A percentile compares a stretch with the other conserved stretches of the same genome.
Evolutionary conservation across 1,140 invertebrate species (phyloP).

Genomic region (Drosophila obscura): DNA sequence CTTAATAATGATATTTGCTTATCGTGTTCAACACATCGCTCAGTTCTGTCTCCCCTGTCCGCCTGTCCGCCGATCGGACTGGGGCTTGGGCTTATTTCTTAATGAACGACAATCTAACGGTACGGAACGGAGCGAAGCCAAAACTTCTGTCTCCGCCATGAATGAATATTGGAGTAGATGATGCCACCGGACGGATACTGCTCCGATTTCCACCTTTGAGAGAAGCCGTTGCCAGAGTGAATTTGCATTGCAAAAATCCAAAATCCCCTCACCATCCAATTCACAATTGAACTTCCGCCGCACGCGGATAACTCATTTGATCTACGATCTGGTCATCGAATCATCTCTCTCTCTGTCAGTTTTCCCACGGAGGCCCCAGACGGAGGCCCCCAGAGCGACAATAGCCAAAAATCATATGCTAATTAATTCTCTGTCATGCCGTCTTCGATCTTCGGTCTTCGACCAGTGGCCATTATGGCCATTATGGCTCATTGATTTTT

Average conservation of each 20-base stretch:
- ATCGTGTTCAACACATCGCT: constrained; percentile 57
- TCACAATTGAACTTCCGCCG: constrained; percentile 60
- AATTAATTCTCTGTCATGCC: constrained; percentile 74
- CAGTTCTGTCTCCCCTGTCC: neutral
- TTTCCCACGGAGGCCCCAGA: constrained; percentile 63
- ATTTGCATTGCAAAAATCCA: constrained; percentile 64
- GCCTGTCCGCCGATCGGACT: neutral
- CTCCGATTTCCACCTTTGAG: constrained; percentile 18
- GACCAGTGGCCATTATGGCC: constrained; percentile 11
- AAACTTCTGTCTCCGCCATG: constrained; percentile 34
- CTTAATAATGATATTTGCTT: constrained; percentile 61
- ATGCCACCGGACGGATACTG: constrained; percentile 48
- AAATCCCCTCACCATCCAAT: neutral
- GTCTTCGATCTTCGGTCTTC: constrained; percentile 9
- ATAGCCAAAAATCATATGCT: constrained; percentile 66
- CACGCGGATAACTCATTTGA: constrained; percentile 42
- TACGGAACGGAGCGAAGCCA: constrained; percentile 32
- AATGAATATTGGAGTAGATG: constrained; percentile 28
- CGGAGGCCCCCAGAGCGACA: constrained; percentile 30
- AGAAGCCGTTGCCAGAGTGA: neutral
- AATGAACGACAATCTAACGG: constrained; percentile 60
- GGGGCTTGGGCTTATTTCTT: constrained; percentile 38
- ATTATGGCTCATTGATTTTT: constrained; percentile 71
- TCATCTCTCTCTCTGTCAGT: constrained; percentile 3
- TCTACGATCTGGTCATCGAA: constrained; percentile 11